Evolutionary conservation across 2,113 vertebrate species (phyloP).

Genomic region (Paedocypris sp.): DNA sequence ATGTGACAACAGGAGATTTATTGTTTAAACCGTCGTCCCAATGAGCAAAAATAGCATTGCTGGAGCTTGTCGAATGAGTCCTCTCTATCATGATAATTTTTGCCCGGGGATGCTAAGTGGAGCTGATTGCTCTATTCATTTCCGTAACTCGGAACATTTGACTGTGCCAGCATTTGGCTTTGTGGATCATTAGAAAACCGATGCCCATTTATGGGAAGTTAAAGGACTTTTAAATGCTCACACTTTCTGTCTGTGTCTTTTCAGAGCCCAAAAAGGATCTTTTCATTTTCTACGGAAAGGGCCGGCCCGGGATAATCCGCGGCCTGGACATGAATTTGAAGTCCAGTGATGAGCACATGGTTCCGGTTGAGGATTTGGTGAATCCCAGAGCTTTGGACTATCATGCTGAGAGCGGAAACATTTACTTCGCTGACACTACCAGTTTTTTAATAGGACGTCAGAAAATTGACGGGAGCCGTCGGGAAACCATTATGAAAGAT

Average conservation of each 20-base stretch:
- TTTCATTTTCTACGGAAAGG: constrained; percentile 98
- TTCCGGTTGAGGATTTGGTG: constrained; percentile 87
- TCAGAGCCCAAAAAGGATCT: constrained; percentile 90
- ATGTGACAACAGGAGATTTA: constrained; percentile 30
- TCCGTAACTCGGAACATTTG: constrained; percentile 42
- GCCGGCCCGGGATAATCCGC: constrained; percentile 86
- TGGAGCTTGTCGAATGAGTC: constrained; percentile 30
- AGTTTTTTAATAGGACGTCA: constrained; percentile 94
- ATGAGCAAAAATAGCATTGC: constrained; percentile 30
- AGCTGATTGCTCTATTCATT: constrained; percentile 58
- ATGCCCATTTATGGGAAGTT: constrained; percentile 15
- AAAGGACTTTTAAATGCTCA: background rate
- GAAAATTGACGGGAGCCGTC: constrained; percentile 80
- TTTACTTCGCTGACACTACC: constrained; percentile 97
- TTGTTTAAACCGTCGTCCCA: constrained; percentile 31
- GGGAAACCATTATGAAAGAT: constrained; percentile 93
- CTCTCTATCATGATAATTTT: constrained; percentile 35
- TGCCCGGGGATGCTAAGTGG: constrained; percentile 40
- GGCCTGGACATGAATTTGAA: constrained; percentile 91
- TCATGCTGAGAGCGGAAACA: constrained; percentile 80
- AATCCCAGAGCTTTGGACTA: constrained; percentile 94
- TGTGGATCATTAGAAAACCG: constrained; percentile 6
- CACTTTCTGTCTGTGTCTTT: constrained; percentile 54
- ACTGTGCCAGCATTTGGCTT: constrained; percentile 5
- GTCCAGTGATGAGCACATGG: constrained; percentile 87